Evolutionary conservation across 2,113 vertebrate genomes (phyloP), one percentile per base, ranked within the genome.

Genomic region (Ceyx margarethae): DNA sequence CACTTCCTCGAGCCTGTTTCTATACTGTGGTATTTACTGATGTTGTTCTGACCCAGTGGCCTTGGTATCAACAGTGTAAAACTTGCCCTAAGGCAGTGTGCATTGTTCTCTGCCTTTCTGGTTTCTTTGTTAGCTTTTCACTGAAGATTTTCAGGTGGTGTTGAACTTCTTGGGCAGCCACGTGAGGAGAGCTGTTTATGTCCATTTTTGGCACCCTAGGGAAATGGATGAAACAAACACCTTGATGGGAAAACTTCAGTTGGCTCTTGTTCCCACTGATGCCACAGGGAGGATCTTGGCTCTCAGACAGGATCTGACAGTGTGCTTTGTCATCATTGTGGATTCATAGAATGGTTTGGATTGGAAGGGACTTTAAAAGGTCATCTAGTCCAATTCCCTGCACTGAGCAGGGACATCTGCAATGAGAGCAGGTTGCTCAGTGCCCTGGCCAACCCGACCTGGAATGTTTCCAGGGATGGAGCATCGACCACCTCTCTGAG

Each of bases 31-130:
- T 67, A 48, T 93, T 86, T 86, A 78, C 28, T 60, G 68, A 26
- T 86, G 93, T 88, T 90, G 86, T 90, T 92, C 91, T 91, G 95
- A 93, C 91, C 93, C 83, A 89, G 73, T 46, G 43, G 65, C 40
- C 61, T 64, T 3, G 26, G 22, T 73, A 46, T 13, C 43, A 78
- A 51, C 77, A 29, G 13, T 12, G 13, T 6, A 77, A 86, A 62
- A 26, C 15, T 86, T 10, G 3, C 19, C 12, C 46, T 71, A 10
- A 33, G 37, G 2, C 43, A 0, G 2, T 4, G 26, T 37, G 57
- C 45, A 84, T 93, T 96, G 94, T 94, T 92, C 73, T 50, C 69
- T 83, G 76, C 46, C 28, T 62, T 73, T 42, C 62, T 78, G 43
- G 15, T 71, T 81, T 13, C 53, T 62, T 40, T 79, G 65, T 60